Base-by-base conservation (phyloP, 2,888 invertebrate species). In the Pyrrhosoma nymphula region DNA sequence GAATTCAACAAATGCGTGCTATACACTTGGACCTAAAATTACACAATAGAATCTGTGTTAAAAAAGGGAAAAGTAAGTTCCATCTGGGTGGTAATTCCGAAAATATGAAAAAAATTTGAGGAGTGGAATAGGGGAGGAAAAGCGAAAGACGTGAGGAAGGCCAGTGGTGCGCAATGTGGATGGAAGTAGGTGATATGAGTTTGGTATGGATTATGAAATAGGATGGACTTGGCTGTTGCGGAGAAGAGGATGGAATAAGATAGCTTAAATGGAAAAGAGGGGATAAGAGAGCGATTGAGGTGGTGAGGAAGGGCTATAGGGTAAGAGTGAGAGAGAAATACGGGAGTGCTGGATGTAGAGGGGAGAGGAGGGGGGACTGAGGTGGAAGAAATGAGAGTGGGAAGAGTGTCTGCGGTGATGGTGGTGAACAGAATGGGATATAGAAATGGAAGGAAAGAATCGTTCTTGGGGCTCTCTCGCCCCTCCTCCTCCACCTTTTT, bases 401-500 rank as follows among this genome's bases (percentile, higher is more conserved):
- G 47, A 69, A 56, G 35, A 30, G 89, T 55, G 20, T 55, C 39
- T 90, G 90, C 35, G 93, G 47, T 35, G 55, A 89, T 26, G 23
- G 56, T 89, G 89, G 56, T 12, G 56, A 26, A 26, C 20, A 89
- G 89, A 89, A 89, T 35, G 55, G 56, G 56, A 56, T 56, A 89
- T 47, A 55, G 89, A 55, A 26, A 89, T 47, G 89, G 55, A 91
- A 60, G 63, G 63, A 39, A 75, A 69, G 47, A 93, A 69, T 75
- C 26, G 89, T 55, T 47, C 20, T 20, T n/a, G 82, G 82, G n/a
- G 69, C n/a, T 69, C 47, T 47, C 47, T 47, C 8, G 12, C 6
- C 47, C 88, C 47, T 63, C 47, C 47, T 47, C 8, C 47, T 47
- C 47, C n/a, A n/a, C n/a, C 93, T 93, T 69, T 93, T 75, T 63